These are phyloP conservation scores for Pristiophorus japonicus DNA, from an alignment of 2,113 vertebrate genomes.

Conservation along the genomic window DNA sequence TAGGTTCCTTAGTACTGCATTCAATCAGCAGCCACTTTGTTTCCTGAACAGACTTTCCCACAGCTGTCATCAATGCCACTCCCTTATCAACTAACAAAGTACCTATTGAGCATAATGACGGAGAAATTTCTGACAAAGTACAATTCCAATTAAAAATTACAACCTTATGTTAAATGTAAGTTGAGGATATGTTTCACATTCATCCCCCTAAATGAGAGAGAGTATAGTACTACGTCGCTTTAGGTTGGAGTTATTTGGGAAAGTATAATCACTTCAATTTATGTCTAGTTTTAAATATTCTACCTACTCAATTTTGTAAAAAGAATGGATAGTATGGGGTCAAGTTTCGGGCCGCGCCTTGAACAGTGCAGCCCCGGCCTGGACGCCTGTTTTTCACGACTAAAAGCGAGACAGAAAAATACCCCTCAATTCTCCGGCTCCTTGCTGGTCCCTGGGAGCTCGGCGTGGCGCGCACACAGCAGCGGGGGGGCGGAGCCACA, in stretches of 20 bases:
- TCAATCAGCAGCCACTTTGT: neutral
- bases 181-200: neutral
- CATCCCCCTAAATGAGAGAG: neutral
- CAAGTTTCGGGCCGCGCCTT: too few relatives aligned
- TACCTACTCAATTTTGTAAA: neutral
- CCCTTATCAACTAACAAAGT: neutral
- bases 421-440: too few relatives aligned
- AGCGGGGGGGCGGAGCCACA: too few relatives aligned
- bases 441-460: too few relatives aligned
- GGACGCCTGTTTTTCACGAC: too few relatives aligned
- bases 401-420: too few relatives aligned
- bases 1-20: neutral
- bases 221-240: neutral
- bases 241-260: neutral
- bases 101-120: neutral
- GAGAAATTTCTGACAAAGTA: neutral
- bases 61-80: neutral
- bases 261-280: neutral
- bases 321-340: neutral
- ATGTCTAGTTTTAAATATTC: neutral
- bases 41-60: neutral
- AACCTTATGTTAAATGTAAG: neutral
- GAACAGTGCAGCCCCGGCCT: too few relatives aligned
- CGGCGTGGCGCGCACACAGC: too few relatives aligned
- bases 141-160: neutral